These are phyloP conservation scores for Hylaea fasciaria DNA, from an alignment of 2,888 invertebrate genomes.

Conservation along the genomic window DNA sequence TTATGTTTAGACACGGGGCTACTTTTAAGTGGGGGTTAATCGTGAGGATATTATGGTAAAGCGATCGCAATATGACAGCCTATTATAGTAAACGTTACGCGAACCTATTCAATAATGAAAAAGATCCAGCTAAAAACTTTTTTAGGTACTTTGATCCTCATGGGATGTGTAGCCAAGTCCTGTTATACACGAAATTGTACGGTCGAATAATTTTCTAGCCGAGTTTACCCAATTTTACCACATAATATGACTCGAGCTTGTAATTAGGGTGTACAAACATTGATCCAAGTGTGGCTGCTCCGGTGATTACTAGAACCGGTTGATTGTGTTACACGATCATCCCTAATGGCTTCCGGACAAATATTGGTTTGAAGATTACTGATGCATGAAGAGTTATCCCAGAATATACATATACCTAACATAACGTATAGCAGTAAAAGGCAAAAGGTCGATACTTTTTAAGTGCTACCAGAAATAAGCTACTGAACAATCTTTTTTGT, in stretches of 20 bases:
- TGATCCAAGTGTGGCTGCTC: neutral
- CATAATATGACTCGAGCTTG: neutral
- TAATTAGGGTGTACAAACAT: slow-evolving; percentile 7
- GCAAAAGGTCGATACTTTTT: too few relatives aligned
- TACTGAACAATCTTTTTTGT: too few relatives aligned
- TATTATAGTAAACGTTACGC: too few relatives aligned
- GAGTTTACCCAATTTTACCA: too few relatives aligned
- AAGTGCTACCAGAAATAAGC: neutral
- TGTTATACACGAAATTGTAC: neutral
- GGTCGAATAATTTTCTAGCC: too few relatives aligned
- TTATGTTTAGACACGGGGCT: neutral
- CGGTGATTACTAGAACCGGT: slow-evolving; percentile 3
- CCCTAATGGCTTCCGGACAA: slow-evolving; percentile 9
- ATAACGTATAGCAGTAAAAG: too few relatives aligned
- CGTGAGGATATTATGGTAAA: neutral
- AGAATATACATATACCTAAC: too few relatives aligned
- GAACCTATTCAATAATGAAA: too few relatives aligned
- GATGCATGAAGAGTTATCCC: neutral
- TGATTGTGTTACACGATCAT: slow-evolving; percentile 9
- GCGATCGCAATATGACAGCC: neutral
- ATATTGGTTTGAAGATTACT: neutral
- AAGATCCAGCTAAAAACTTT: too few relatives aligned
- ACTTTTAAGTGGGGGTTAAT: neutral
- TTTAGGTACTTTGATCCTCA: too few relatives aligned
- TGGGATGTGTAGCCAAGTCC: neutral